Base-by-base conservation (phyloP, 2,888 invertebrate genomes). In the Lissonota sp. region DNA sequence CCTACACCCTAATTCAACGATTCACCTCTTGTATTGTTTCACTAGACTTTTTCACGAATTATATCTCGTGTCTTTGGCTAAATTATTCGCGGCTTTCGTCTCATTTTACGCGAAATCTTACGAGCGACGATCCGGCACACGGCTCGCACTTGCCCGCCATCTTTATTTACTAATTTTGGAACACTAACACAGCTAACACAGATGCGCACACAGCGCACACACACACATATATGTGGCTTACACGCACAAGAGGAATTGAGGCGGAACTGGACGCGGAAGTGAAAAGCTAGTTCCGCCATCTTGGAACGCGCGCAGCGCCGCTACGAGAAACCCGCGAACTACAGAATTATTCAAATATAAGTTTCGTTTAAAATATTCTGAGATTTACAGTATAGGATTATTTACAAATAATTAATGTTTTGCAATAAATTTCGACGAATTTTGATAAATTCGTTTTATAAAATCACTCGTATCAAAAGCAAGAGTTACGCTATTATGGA, bases 131-230 rank as follows among this genome's bases (percentile, higher is more conserved):
- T 86, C 86, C 84, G 84, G 85, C 88, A 87, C 88, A 88, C 91
- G 83, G 85, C 89, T 87, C 85, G 78, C 80, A 84, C 87, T 86
- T 86, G 87, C 89, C 89, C 89, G 89, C 90, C 92, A 91, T 91
- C 91, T 91, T 91, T 92, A 91, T 92, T 92, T 91, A 92, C 91
- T 92, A 91, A 92, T 92, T 92, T 92, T 92, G 92, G 91, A 90
- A 86, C 82, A 66, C 40, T 16, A 49, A 66, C 66, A 51, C 49
- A 78, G 46, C n/a, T n/a, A n/a, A n/a, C n/a, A n/a, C n/a, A n/a
- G n/a, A n/a, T n/a, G n/a, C n/a, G n/a, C n/a, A n/a, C n/a, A 70
- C 57, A 51, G 26, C 6, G 46, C n/a, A 42, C 12, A 46, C 37
- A 70, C 44, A 46, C 26, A 5, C 4, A 44, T 44, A 4, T 44